Evolutionary conservation across 2,888 invertebrate genomes (phyloP).

Genomic region (Sphaerophoria rueppellii): DNA sequence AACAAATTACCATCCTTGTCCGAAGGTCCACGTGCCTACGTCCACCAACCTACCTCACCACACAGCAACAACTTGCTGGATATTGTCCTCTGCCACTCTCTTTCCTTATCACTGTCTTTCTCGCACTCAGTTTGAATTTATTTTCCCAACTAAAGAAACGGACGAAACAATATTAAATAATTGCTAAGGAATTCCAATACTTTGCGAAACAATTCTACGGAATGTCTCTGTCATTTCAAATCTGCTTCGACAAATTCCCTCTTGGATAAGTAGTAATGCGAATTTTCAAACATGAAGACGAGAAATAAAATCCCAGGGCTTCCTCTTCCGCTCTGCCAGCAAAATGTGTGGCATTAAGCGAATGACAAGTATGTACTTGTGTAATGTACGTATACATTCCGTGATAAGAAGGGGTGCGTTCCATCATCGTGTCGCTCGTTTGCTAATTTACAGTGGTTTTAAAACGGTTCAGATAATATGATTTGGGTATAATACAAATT

Average conservation of each 20-base stretch:
- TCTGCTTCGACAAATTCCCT: conserved; percentile 64
- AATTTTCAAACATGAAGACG: conserved; percentile 58
- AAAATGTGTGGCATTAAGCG: conserved; percentile 48
- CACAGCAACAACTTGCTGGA: neutral
- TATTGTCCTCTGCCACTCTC: neutral
- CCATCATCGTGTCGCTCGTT: too few species aligned
- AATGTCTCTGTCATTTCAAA: conserved; percentile 66
- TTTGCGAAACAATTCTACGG: conserved; percentile 65
- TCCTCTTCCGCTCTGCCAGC: conserved; percentile 20
- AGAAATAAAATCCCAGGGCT: conserved; percentile 49
- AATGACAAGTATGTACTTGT: conserved; percentile 37
- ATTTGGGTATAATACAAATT: too few species aligned
- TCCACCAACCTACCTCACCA: conserved; percentile 1
- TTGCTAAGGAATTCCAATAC: conserved; percentile 65
- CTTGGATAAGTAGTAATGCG: conserved; percentile 54
- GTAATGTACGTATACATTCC: neutral
- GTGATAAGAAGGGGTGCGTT: neutral
- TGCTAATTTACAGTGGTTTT: too few species aligned
- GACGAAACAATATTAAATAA: conserved; percentile 61
- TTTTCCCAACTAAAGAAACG: conserved; percentile 43
- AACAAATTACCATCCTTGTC: too few species aligned
- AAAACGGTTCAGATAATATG: too few species aligned
- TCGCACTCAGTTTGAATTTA: conserved; percentile 40
- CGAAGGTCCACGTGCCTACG: neutral
- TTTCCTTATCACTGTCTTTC: neutral